These are phyloP conservation scores for Diplolepis rosae DNA, from an alignment of 2,888 invertebrate species.

Conservation along the genomic window DNA sequence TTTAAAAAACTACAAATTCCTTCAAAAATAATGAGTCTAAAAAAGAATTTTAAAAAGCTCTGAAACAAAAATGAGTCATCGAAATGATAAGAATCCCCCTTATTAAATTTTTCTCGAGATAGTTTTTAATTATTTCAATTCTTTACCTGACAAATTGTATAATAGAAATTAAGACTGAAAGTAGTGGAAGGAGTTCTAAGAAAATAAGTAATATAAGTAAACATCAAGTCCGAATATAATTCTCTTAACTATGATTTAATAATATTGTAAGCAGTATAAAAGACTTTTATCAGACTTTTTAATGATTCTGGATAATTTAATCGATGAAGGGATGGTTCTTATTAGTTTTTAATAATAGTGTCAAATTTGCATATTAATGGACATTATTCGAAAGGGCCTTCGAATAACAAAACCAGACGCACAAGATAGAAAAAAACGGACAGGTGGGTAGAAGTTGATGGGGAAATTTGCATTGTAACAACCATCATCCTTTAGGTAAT, in stretches of 20 bases:
- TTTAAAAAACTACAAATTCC: too few species aligned
- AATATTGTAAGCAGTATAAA: constrained; percentile 33
- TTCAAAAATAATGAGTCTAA: too few species aligned
- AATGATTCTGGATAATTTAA: neutral
- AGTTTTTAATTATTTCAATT: too few species aligned
- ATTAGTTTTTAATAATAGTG: constrained; percentile 54
- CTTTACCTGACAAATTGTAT: too few species aligned
- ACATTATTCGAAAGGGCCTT: constrained; percentile 51
- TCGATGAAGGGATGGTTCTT: constrained; percentile 47
- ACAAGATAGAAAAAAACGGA: constrained; percentile 10
- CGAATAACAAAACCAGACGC: constrained; percentile 50
- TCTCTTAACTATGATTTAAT: neutral
- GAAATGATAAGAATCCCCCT: too few species aligned
- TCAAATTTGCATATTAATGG: constrained; percentile 67
- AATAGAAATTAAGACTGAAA: too few species aligned
- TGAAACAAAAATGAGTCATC: too few species aligned
- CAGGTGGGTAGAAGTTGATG: constrained; percentile 32
- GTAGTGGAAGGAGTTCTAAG: too few species aligned
- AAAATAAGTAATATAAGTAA: too few species aligned
- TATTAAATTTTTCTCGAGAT: too few species aligned
- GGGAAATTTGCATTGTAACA: constrained; percentile 53
- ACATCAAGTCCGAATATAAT: neutral
- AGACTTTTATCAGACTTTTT: neutral
- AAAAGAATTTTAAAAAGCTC: too few species aligned
- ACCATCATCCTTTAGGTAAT: constrained; percentile 42